Conservation (phyloP, 2,113 vertebrate species). For the Macquaria australasica region DNA sequence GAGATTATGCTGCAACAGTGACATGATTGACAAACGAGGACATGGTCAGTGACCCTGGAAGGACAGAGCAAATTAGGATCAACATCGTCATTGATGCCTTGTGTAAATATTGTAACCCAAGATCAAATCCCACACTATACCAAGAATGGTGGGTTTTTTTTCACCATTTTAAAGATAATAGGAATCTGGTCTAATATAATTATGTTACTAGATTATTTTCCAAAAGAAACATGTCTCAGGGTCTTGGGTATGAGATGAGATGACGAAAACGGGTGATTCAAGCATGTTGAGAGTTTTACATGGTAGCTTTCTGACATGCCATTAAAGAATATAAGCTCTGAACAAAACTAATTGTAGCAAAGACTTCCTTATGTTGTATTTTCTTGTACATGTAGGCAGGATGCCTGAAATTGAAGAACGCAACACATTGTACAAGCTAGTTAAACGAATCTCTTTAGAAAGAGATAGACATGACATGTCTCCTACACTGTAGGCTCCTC, state of each 20-base stretch:
- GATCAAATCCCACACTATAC: not conserved
- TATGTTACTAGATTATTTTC: not conserved
- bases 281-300: not conserved
- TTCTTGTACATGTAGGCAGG: not conserved
- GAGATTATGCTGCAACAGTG: constrained; percentile 1
- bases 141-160: no score
- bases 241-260: not conserved
- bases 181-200: not conserved
- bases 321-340: not conserved
- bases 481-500: not conserved
- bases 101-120: not conserved
- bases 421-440: not conserved
- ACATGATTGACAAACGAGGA: constrained; percentile 51
- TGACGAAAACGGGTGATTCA: not conserved
- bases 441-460: not conserved
- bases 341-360: not conserved
- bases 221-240: not conserved
- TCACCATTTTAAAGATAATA: not conserved
- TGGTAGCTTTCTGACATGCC: not conserved
- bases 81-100: constrained; percentile 11
- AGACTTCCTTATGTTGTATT: not conserved
- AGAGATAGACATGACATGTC: not conserved
- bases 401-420: not conserved
- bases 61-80: constrained; percentile 56
- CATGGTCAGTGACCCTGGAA: constrained; percentile 59